phyloP scores from a whole-genome alignment of 2,797 vertebrate genomes.

The Leptodactylus fallax region DNA sequence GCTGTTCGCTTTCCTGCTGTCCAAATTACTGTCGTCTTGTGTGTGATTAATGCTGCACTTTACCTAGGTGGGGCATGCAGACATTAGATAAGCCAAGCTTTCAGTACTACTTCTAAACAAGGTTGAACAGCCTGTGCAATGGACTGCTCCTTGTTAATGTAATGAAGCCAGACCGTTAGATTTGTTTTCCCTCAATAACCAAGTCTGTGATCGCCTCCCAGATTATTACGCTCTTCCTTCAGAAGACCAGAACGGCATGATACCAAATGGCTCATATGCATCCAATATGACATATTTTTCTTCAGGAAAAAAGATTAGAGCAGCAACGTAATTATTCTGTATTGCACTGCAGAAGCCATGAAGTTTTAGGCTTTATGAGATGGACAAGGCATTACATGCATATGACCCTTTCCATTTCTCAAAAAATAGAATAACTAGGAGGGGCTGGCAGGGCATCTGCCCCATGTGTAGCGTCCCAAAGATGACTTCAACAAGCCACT shows the following conservation, averaged over 20 bases:
- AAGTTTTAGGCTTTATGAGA: no score
- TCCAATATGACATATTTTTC: no score
- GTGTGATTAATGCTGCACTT: conserved; percentile 62
- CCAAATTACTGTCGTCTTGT: conserved; percentile 56
- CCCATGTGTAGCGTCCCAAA: no score
- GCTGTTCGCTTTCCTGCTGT: conserved; percentile 53
- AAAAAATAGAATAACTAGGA: no score
- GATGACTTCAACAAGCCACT: no score
- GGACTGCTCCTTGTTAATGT: conserved; percentile 53
- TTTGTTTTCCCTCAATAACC: conserved; percentile 55
- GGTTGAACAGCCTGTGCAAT: conserved; percentile 36
- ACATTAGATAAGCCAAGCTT: conserved; percentile 58
- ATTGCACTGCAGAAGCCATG: no score
- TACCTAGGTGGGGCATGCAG: conserved; percentile 55
- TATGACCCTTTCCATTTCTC: no score
- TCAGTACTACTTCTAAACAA: conserved; percentile 53
- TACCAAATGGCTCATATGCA: no score
- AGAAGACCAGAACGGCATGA: background rate
- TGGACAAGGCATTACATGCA: no score
- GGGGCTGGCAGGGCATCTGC: no score
- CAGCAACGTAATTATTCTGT: no score
- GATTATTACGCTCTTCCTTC: conserved; percentile 5
- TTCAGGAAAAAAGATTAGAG: no score
- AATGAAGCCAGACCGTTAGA: conserved; percentile 56
- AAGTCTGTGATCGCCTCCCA: conserved; percentile 9